Conservation (phyloP, 2,797 vertebrate genomes). For the Avahi laniger region DNA sequence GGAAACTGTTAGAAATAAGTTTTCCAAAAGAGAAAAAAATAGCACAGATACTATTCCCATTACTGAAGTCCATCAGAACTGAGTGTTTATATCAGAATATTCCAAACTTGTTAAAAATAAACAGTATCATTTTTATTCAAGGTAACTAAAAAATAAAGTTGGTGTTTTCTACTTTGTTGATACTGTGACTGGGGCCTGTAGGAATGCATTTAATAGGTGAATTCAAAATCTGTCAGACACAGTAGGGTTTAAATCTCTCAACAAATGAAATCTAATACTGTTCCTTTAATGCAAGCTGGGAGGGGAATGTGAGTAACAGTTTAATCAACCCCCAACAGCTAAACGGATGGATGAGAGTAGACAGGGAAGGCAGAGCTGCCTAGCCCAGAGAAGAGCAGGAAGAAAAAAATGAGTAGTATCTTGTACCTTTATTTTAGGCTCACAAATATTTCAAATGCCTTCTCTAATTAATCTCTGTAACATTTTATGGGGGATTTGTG, state of each 20-base stretch:
- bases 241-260: conserved; percentile 64
- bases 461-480: conserved; percentile 32
- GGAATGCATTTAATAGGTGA: conserved; percentile 61
- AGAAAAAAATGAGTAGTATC: not conserved
- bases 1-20: conserved; percentile 77
- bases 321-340: conserved; percentile 73
- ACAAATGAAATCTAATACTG: conserved; percentile 65
- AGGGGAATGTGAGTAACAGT: conserved; percentile 64
- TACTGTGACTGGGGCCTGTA: conserved; percentile 11
- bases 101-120: conserved; percentile 72
- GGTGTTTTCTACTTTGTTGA: conserved; percentile 59
- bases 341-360: conserved; percentile 57
- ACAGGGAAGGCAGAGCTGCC: conserved; percentile 17
- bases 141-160: conserved; percentile 65
- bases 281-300: conserved; percentile 63
- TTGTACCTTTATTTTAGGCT: not conserved
- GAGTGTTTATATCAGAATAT: conserved; percentile 71
- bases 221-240: conserved; percentile 69
- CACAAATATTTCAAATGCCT: conserved; percentile 24
- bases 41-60: conserved; percentile 65
- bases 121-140: conserved; percentile 73
- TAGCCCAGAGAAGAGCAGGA: not conserved
- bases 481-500: not conserved
- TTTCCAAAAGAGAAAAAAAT: conserved; percentile 73
- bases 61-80: conserved; percentile 64